Evolutionary conservation across 2,888 invertebrate species (phyloP), one percentile per base, ranked within the genome.

Genomic region (Azorinus chamasolen): DNA sequence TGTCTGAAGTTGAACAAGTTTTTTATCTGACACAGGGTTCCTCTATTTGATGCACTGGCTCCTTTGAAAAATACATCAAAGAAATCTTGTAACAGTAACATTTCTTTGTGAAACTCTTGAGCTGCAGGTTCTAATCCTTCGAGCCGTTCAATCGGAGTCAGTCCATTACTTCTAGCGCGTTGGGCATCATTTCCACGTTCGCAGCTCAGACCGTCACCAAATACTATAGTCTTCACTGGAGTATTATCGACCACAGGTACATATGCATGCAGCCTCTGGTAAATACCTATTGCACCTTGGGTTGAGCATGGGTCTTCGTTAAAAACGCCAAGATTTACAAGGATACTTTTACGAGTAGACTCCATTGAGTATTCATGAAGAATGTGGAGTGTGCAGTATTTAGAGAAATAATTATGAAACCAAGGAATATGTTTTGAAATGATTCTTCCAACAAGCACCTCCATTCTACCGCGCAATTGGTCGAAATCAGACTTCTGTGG

Each of bases 51-150:
- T 22, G 57, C 53, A 54, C 68, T 77, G 10, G 62, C 20, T 4
- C 69, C 80, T 58, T 69, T 73, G 48, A 64, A 72, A 18, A 73
- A 80, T 4, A 39, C 61, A 22, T 72, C 69, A 62, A 27, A 80
- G 20, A 65, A 66, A 32, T 80, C 75, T 51, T 79, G 64, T 20
- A 76, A 46, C 2, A 77, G 59, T 16, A 80, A n/a, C 69, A 73
- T 76, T 51, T 76, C 73, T 43, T 80, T 75, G 55, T 76, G 72
- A 53, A 80, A 80, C 54, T 76, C 75, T 53, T 80, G 80, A 12
- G 58, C 57, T 22, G 68, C 59, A 18, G 80, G 76, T 57, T 79
- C 54, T 16, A 73, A 20, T 6, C 69, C 73, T 39, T 76, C 80
- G 0, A 75, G 48, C 32, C 76, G 27, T n/a, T 72, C 79, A 41